Evolutionary conservation across 2,113 vertebrate genomes (phyloP).

Genomic region (Otis tarda): DNA sequence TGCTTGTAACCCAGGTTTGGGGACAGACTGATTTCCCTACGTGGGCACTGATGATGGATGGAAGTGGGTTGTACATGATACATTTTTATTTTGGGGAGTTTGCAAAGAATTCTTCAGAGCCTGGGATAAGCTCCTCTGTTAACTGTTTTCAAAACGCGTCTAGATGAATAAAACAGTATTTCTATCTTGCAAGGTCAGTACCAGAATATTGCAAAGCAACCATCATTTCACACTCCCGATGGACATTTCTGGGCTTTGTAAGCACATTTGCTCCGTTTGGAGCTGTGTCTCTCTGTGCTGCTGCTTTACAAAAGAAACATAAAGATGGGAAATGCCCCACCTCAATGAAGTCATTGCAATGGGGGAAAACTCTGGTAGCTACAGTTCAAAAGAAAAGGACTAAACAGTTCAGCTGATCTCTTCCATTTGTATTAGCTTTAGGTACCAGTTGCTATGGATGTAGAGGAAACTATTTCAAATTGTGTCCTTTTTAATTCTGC

Average conservation of each 20-base stretch:
- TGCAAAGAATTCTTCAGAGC: neutral
- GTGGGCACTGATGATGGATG: neutral
- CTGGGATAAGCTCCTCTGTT: neutral
- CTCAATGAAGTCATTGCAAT: neutral
- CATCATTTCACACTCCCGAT: neutral
- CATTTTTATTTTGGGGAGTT: neutral
- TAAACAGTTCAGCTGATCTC: neutral
- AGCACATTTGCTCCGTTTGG: neutral
- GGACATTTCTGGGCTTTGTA: neutral
- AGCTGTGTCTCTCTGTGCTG: neutral
- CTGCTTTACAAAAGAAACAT: neutral
- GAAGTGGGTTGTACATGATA: neutral
- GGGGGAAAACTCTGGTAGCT: neutral
- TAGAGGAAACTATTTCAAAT: neutral
- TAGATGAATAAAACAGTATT: neutral
- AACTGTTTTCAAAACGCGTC: neutral
- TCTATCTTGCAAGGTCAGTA: neutral
- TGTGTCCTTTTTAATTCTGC: neutral
- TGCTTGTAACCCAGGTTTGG: neutral
- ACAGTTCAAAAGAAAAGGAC: neutral
- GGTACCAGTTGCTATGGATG: constrained; percentile 17
- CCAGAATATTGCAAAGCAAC: neutral
- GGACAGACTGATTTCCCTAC: neutral
- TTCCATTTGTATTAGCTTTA: constrained; percentile 22
- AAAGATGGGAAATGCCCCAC: neutral